Evolutionary conservation across 2,888 invertebrate genomes (phyloP).

Genomic region (Agrilus cyanescens): DNA sequence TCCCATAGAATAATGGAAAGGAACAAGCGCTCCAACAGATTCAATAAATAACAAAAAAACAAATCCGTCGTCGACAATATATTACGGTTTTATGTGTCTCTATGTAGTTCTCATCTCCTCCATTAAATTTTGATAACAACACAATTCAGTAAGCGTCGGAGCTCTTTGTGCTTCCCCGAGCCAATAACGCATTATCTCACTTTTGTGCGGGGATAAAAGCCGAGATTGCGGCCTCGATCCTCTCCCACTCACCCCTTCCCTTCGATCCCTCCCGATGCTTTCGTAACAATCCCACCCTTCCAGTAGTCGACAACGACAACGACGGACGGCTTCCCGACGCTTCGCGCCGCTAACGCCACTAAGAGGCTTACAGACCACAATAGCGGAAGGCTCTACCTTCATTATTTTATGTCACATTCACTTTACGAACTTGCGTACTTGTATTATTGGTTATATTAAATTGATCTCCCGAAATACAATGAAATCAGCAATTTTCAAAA

Average conservation of each 20-base stretch:
- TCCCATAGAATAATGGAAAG: too few relatives aligned
- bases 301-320: neutral
- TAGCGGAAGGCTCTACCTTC: constrained; percentile 3
- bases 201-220: constrained; percentile 29
- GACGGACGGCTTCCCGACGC: constrained; percentile 10
- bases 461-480: too few relatives aligned
- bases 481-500: too few relatives aligned
- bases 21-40: too few relatives aligned
- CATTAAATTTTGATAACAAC: constrained; percentile 21
- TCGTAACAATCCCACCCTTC: neutral
- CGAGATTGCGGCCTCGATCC: constrained; percentile 14
- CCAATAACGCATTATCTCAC: constrained; percentile 32
- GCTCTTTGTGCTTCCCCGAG: constrained; percentile 18
- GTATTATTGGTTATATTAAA: too few relatives aligned
- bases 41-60: too few relatives aligned
- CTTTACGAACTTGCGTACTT: too few relatives aligned
- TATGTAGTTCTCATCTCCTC: constrained; percentile 20
- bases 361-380: constrained; percentile 14
- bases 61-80: constrained; percentile 11
- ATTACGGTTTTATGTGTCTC: constrained; percentile 17
- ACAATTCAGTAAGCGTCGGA: constrained; percentile 20
- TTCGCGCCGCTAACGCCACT: constrained; percentile 11
- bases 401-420: too few relatives aligned
- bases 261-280: neutral
- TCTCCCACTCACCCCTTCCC: neutral